Evolutionary conservation across 2,888 invertebrate species (phyloP).

Genomic region (Xanthostigma xanthostigma): DNA sequence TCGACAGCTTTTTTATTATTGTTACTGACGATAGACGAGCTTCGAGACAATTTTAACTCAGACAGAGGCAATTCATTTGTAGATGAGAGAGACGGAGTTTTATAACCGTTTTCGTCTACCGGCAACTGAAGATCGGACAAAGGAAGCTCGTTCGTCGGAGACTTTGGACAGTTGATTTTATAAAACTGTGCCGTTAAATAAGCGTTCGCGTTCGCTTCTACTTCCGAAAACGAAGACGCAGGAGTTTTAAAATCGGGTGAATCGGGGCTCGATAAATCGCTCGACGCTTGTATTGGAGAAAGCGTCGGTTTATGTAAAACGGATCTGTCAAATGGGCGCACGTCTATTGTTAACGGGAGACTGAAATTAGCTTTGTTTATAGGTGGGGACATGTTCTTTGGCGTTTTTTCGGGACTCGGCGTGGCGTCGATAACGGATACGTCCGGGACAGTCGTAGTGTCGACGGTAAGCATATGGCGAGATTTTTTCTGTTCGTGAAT

Average conservation of each 20-base stretch:
- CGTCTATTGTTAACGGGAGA: background rate
- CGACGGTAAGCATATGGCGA: too few species aligned
- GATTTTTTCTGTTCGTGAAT: too few species aligned
- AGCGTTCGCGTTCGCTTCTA: background rate
- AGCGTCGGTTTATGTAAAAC: background rate
- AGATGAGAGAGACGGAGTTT: constrained; percentile 35
- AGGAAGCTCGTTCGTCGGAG: constrained; percentile 11
- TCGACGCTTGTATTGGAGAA: background rate
- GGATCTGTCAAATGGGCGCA: background rate
- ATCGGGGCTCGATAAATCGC: background rate
- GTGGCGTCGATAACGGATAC: too few species aligned
- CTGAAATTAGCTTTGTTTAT: background rate
- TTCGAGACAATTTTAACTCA: constrained; percentile 23
- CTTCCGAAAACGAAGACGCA: background rate
- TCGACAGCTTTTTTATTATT: too few species aligned
- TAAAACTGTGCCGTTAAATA: background rate
- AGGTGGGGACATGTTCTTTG: background rate
- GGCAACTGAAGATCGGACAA: constrained; percentile 7
- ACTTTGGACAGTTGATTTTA: constrained; percentile 3
- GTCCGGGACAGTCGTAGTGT: too few species aligned
- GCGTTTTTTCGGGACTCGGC: background rate
- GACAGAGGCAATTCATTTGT: constrained; percentile 54
- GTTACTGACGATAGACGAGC: too few species aligned
- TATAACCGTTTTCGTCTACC: constrained; percentile 6
- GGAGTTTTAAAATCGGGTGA: too few species aligned